Conservation (phyloP, 2,888 invertebrate species). For the Scaptomyza tumidula region DNA sequence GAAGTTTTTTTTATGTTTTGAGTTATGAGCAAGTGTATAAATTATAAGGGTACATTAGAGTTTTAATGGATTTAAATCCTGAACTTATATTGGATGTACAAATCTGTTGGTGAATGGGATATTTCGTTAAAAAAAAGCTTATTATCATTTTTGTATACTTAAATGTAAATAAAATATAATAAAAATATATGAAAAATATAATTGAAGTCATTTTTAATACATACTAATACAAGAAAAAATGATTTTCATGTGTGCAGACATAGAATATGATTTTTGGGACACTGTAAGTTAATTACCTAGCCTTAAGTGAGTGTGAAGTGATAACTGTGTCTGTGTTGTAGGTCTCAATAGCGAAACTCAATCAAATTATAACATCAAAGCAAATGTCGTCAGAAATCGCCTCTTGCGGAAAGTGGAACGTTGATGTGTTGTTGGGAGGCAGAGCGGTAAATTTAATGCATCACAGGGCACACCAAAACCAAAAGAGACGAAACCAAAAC, state of each 20-base stretch:
- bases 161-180: too few species aligned
- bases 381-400: conserved; percentile 57
- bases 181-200: too few species aligned
- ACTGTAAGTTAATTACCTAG: conserved; percentile 26
- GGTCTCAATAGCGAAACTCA: conserved; percentile 48
- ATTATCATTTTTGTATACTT: too few species aligned
- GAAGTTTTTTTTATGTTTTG: conserved; percentile 2
- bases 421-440: conserved; percentile 12
- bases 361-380: conserved; percentile 75
- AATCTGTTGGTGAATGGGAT: too few species aligned
- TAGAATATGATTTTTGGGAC: neutral
- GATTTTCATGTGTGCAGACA: neutral
- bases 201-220: too few species aligned
- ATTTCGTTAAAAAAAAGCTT: too few species aligned
- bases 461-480: neutral
- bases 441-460: conserved; percentile 14
- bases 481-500: neutral
- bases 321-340: conserved; percentile 10
- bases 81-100: too few species aligned
- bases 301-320: neutral
- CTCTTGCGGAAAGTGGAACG: too few species aligned
- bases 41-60: neutral
- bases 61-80: conserved; percentile 6
- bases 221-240: too few species aligned
- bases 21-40: conserved; percentile 16